A percentile compares a stretch with the other conserved stretches of the same genome.
Conservation (phyloP, 2,888 invertebrate genomes). For the Drosophila glabriapex region DNA sequence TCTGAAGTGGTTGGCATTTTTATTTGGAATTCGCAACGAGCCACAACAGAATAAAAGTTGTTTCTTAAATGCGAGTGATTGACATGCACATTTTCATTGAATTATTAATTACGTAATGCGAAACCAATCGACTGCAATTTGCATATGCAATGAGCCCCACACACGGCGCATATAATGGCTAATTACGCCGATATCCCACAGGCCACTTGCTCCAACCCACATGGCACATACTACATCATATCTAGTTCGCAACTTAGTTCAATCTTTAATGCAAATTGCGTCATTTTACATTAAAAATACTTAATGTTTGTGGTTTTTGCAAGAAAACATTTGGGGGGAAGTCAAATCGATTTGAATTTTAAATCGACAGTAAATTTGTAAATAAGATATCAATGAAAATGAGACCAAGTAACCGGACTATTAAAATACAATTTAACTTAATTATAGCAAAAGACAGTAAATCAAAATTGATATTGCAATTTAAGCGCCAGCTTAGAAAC, state of each 20-base stretch:
- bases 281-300: conserved; percentile 60
- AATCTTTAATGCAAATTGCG: conserved; percentile 60
- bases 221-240: conserved; percentile 4
- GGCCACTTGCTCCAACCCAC: conserved; percentile 10
- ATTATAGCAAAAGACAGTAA: not conserved
- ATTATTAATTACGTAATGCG: conserved; percentile 79
- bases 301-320: not conserved
- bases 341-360: not conserved
- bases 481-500: not conserved
- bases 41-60: conserved; percentile 21
- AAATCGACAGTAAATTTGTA: not conserved
- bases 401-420: not conserved
- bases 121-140: conserved; percentile 77
- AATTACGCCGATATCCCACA: conserved; percentile 44
- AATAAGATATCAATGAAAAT: not conserved
- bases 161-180: conserved; percentile 44
- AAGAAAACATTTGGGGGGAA: not conserved
- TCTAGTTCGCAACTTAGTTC: conserved; percentile 1
- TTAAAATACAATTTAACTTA: not conserved
- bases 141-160: conserved; percentile 70
- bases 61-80: conserved; percentile 64
- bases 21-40: conserved; percentile 2
- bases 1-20: not conserved
- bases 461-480: not conserved
- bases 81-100: conserved; percentile 75